A percentile compares a stretch with the other conserved stretches of the same genome.
Conservation (phyloP, 2,797 vertebrate species). For the Thripadectes ignobilis region DNA sequence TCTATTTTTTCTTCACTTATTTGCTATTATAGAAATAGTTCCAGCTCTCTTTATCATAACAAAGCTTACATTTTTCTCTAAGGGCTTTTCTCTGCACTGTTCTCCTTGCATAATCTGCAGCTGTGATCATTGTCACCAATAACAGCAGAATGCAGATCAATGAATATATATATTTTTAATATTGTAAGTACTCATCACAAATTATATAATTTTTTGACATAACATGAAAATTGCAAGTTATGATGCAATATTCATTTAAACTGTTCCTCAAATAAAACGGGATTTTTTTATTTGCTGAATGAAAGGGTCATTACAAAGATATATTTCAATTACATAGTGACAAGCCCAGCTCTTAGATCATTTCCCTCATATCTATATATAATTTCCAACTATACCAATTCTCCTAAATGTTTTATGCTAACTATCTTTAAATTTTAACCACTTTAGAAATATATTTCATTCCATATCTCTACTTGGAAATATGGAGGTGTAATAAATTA, state of each 20-base stretch:
- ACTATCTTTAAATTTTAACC: background rate
- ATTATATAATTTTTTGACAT: background rate
- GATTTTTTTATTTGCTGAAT: background rate
- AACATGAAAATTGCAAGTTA: background rate
- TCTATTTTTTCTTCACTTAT: background rate
- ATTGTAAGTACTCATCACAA: background rate
- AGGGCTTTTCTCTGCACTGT: background rate
- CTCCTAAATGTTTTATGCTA: background rate
- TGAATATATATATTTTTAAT: background rate
- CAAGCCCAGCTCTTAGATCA: background rate
- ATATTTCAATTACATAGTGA: background rate
- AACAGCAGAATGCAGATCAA: background rate
- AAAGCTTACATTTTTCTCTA: background rate
- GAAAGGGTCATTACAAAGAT: background rate
- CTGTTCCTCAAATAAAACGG: background rate
- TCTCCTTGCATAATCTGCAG: background rate
- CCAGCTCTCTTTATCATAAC: background rate
- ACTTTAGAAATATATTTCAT: background rate
- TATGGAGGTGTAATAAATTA: background rate
- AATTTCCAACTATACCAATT: background rate
- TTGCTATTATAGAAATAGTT: background rate
- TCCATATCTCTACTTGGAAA: background rate
- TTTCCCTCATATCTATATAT: background rate
- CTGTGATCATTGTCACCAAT: background rate
- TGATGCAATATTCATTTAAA: conserved; percentile 4